Conservation (phyloP, 2,113 vertebrate species). For the Syngnathus scovelli region DNA sequence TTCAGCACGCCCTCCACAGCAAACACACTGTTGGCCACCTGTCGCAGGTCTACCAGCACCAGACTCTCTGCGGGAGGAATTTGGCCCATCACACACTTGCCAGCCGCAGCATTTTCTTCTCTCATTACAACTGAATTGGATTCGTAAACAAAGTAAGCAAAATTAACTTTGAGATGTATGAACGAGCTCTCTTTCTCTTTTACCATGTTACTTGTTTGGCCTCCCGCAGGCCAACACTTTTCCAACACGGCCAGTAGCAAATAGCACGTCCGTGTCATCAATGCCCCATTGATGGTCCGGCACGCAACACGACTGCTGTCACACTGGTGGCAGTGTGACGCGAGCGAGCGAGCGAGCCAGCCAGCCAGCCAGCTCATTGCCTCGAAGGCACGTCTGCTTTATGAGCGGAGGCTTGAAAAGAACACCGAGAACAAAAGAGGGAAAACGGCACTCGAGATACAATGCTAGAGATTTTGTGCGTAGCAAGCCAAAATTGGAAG, state of each 20-base stretch:
- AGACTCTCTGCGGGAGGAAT: slow-evolving; percentile 61
- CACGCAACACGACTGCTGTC: slow-evolving; percentile 21
- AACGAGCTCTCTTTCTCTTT: too few relatives aligned
- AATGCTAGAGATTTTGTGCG: neutral
- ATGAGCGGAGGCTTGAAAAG: slow-evolving; percentile 22
- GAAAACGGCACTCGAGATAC: neutral
- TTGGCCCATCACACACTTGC: neutral
- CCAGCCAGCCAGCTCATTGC: too few relatives aligned
- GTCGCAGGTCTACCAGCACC: slow-evolving; percentile 78
- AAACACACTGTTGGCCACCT: slow-evolving; percentile 74
- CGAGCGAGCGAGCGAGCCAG: too few relatives aligned
- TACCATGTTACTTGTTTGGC: neutral
- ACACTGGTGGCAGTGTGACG: slow-evolving; percentile 34
- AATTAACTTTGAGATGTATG: neutral
- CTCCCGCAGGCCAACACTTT: neutral
- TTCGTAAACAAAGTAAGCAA: neutral
- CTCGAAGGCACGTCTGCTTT: too few relatives aligned
- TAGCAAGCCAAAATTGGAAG: neutral
- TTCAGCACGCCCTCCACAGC: slow-evolving; percentile 85
- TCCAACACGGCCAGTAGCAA: slow-evolving; percentile 30
- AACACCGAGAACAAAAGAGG: neutral
- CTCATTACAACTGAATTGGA: neutral
- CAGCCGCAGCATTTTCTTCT: too few relatives aligned
- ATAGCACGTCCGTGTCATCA: slow-evolving; percentile 46
- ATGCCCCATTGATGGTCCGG: slow-evolving; percentile 53